Percentiles rank a stretch among this genome's conserved stretches.
phyloP scores from a whole-genome alignment of 2,888 invertebrate species.

The Deilephila elpenor region DNA sequence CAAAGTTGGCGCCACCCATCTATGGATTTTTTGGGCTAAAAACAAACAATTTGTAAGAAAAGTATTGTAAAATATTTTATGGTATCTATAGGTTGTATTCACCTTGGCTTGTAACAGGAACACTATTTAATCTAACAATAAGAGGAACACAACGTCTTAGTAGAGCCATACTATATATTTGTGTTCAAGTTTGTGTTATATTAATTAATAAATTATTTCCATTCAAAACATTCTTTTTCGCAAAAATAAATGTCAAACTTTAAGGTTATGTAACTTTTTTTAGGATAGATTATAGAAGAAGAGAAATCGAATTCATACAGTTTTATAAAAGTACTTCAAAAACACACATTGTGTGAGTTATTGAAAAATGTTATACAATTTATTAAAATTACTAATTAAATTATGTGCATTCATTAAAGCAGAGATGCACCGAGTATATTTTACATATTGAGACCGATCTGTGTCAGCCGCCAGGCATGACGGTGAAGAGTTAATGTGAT shows the following conservation, averaged over 20 bases:
- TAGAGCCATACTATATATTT: constrained; percentile 61
- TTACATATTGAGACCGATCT: too few species aligned
- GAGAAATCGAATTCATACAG: neutral
- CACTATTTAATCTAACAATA: constrained; percentile 54
- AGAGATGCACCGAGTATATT: too few species aligned
- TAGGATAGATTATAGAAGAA: neutral
- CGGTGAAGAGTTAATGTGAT: too few species aligned
- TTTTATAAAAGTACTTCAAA: neutral
- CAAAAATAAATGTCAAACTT: constrained; percentile 16
- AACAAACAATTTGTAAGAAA: neutral
- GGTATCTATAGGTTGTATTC: constrained; percentile 35
- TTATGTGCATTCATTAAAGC: too few species aligned
- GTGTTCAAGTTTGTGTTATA: neutral
- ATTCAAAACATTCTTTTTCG: constrained; percentile 15
- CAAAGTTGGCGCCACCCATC: constrained; percentile 90
- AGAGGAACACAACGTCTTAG: constrained; percentile 64
- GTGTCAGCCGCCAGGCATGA: too few species aligned
- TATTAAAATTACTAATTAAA: too few species aligned
- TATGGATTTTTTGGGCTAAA: constrained; percentile 71
- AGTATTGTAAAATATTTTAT: neutral
- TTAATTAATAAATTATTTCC: neutral
- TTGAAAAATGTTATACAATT: too few species aligned
- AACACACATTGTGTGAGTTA: neutral
- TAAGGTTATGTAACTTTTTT: constrained; percentile 27
- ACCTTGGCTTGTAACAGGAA: constrained; percentile 62